Percentiles rank a stretch among this genome's conserved stretches.
Evolutionary conservation across 2,888 invertebrate genomes (phyloP).

Genomic region (Coelinius sp.): DNA sequence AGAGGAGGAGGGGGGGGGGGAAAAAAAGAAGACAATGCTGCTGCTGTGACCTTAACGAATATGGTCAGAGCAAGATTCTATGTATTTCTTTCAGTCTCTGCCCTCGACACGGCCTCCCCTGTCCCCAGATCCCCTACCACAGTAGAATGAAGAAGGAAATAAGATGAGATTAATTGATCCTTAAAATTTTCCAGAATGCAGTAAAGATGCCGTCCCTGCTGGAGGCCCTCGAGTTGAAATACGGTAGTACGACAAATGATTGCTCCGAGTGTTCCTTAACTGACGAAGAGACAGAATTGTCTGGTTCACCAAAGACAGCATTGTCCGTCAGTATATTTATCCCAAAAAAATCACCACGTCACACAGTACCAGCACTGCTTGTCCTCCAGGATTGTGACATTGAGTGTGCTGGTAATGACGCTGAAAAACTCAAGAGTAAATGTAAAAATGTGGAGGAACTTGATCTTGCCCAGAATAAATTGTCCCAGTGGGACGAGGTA

Average conservation of each 20-base stretch:
- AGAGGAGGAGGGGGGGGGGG: too few species aligned
- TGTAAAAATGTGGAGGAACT: conserved; percentile 93
- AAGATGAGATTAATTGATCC: not conserved
- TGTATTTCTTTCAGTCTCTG: conserved; percentile 33
- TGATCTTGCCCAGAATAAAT: conserved; percentile 93
- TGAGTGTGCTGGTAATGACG: conserved; percentile 88
- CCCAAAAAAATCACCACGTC: conserved; percentile 84
- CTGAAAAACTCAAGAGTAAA: conserved; percentile 81
- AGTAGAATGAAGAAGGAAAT: too few species aligned
- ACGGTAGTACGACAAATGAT: conserved; percentile 76
- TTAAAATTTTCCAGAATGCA: conserved; percentile 54
- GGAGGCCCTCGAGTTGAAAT: conserved; percentile 91
- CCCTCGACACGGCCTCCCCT: conserved; percentile 31
- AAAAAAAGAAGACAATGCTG: conserved; percentile 57
- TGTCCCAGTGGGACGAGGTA: conserved; percentile 91
- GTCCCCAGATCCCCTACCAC: conserved; percentile 26
- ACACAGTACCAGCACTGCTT: conserved; percentile 84
- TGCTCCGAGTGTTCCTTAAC: conserved; percentile 73
- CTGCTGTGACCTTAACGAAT: conserved; percentile 62
- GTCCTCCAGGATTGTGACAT: conserved; percentile 94
- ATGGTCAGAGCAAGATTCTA: conserved; percentile 63
- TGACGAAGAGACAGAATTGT: conserved; percentile 73
- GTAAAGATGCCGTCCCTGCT: conserved; percentile 86
- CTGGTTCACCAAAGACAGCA: conserved; percentile 70
- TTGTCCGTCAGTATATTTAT: conserved; percentile 89